A percentile compares a stretch with the other conserved stretches of the same genome.
Conservation (phyloP, 2,113 vertebrate genomes). For the Arvicanthis niloticus region DNA sequence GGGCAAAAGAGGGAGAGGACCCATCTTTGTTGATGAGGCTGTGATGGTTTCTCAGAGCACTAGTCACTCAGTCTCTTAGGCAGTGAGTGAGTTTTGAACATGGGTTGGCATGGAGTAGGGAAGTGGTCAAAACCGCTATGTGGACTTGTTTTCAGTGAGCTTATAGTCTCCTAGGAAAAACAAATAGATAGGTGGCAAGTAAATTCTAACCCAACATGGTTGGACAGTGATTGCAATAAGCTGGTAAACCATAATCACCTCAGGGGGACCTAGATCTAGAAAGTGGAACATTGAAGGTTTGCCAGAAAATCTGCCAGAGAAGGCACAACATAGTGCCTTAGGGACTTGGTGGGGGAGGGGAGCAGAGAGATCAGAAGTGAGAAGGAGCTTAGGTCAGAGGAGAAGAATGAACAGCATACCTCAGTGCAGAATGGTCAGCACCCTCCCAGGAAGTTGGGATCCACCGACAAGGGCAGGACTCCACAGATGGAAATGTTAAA, state of each 20-base stretch:
- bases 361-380: no score
- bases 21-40: no score
- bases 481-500: conserved; percentile 1
- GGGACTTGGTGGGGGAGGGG: not conserved
- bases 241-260: not conserved
- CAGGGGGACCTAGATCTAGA: not conserved
- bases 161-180: not conserved
- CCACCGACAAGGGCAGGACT: not conserved
- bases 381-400: not conserved
- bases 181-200: not conserved
- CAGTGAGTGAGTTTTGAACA: not conserved
- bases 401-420: rapidly evolving
- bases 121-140: not conserved
- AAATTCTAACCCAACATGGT: not conserved
- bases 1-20: not conserved
- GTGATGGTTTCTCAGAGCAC: not conserved
- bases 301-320: not conserved
- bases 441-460: not conserved
- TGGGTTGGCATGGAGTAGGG: no score
- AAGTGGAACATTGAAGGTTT: not conserved
- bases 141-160: not conserved
- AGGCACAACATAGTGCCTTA: no score
- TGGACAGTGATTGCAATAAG: not conserved
- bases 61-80: not conserved
- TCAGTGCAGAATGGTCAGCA: not conserved